A percentile compares a stretch with the other conserved stretches of the same genome.
Evolutionary conservation across 2,113 vertebrate species (phyloP).

Genomic region (Trematomus loennbergii): DNA sequence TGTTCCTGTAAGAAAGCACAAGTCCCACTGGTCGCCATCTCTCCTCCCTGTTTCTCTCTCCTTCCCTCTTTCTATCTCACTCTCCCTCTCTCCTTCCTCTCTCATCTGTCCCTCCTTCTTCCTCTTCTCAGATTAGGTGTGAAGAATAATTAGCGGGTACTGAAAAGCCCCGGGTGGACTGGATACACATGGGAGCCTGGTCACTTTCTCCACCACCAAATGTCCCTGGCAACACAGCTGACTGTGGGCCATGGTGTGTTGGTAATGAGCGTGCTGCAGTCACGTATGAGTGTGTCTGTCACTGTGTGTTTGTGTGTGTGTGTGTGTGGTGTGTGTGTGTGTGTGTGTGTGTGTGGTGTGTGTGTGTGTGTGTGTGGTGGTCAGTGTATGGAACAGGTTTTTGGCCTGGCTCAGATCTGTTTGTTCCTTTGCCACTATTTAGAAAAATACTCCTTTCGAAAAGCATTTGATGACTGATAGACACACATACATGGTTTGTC

Average conservation of each 20-base stretch:
- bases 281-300: slow-evolving; percentile 31
- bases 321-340: slow-evolving; percentile 33
- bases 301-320: not conserved
- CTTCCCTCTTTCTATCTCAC: slow-evolving; percentile 20
- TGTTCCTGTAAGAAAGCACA: slow-evolving; percentile 79
- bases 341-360: slow-evolving; percentile 8
- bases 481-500: slow-evolving; percentile 22
- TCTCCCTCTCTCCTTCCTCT: slow-evolving; percentile 34
- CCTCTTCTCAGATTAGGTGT: slow-evolving; percentile 79
- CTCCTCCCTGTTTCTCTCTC: slow-evolving; percentile 48
- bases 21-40: slow-evolving; percentile 70
- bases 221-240: slow-evolving; percentile 77
- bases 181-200: slow-evolving; percentile 68
- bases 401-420: slow-evolving; percentile 31
- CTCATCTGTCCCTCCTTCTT: slow-evolving; percentile 70
- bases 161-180: slow-evolving; percentile 70
- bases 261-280: slow-evolving; percentile 57
- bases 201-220: slow-evolving; percentile 76
- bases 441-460: slow-evolving; percentile 17
- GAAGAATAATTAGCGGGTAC: slow-evolving; percentile 82
- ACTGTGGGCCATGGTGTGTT: slow-evolving; percentile 69
- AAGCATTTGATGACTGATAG: slow-evolving; percentile 38
- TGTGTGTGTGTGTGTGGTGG: slow-evolving; percentile 3
- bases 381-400: slow-evolving; percentile 49
- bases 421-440: slow-evolving; percentile 27